phyloP scores from a whole-genome alignment of 1,140 invertebrate genomes.

The Drosophila kohkoa region DNA sequence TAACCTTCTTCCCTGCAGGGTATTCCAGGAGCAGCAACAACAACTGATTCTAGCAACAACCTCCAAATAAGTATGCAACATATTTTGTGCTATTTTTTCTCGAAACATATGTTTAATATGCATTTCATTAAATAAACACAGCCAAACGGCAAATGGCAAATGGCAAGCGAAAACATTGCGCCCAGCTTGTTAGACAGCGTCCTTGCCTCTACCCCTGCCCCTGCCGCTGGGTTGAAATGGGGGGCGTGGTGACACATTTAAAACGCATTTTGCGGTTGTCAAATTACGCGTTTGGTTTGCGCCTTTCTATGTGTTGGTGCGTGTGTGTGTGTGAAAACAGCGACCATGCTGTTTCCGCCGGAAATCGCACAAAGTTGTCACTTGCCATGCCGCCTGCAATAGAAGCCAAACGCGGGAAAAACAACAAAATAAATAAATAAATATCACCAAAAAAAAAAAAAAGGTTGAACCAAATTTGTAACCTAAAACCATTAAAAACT shows the following conservation, averaged over 20 bases:
- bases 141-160: conserved; percentile 48
- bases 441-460: conserved; percentile 1
- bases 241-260: conserved; percentile 49
- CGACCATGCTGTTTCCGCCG: conserved; percentile 58
- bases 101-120: conserved; percentile 70
- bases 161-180: conserved; percentile 39
- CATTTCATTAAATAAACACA: conserved; percentile 79
- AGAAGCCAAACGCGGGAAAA: conserved; percentile 24
- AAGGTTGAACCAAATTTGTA: conserved; percentile 45
- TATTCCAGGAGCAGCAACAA: neutral
- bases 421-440: conserved; percentile 1
- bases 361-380: conserved; percentile 66
- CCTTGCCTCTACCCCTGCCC: neutral
- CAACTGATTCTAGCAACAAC: neutral
- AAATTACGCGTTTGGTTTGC: conserved; percentile 27
- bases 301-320: neutral
- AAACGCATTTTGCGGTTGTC: conserved; percentile 51
- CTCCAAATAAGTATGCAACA: conserved; percentile 43
- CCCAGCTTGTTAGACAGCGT: conserved; percentile 33
- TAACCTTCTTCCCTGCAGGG: neutral
- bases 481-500: conserved; percentile 80
- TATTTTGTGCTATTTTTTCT: conserved; percentile 29
- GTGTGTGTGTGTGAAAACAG: conserved; percentile 30
- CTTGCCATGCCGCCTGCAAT: conserved; percentile 56
- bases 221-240: neutral